phyloP scores from a whole-genome alignment of 2,888 invertebrate species.

The Thereva unica region DNA sequence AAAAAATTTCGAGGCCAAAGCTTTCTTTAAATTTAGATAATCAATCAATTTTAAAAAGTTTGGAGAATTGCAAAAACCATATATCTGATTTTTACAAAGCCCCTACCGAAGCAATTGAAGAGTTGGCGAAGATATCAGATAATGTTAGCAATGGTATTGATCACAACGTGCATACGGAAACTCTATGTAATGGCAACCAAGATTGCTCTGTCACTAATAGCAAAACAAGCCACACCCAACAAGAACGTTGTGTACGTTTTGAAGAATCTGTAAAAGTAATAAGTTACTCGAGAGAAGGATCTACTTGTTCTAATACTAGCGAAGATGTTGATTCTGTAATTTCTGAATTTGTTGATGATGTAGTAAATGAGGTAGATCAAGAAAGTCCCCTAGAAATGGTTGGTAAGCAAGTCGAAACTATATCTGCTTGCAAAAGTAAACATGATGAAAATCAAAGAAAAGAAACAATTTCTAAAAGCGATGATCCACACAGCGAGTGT shows the following conservation, averaged over 20 bases:
- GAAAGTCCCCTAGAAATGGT: constrained; percentile 47
- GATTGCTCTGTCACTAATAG: background rate
- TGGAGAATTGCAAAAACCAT: constrained; percentile 48
- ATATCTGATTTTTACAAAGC: constrained; percentile 53
- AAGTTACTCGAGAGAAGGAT: constrained; percentile 47
- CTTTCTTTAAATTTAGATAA: constrained; percentile 46
- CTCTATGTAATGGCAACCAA: constrained; percentile 34
- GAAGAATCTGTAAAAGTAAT: constrained; percentile 48
- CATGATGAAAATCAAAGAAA: background rate
- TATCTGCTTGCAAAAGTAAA: background rate
- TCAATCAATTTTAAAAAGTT: constrained; percentile 48
- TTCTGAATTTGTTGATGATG: constrained; percentile 54
- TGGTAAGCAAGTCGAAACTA: constrained; percentile 20
- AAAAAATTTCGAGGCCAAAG: constrained; percentile 37
- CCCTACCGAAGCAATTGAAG: constrained; percentile 50
- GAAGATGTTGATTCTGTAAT: constrained; percentile 54
- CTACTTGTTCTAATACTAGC: constrained; percentile 53
- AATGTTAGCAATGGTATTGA: constrained; percentile 41
- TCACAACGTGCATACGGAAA: constrained; percentile 43
- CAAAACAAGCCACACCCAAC: constrained; percentile 6
- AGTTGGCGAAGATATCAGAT: constrained; percentile 2
- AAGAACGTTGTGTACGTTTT: constrained; percentile 47
- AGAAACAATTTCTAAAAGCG: background rate
- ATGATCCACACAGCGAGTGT: background rate
- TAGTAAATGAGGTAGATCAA: constrained; percentile 50